Conservation (phyloP, 2,113 vertebrate genomes). For the Phylloscopus whistleri region DNA sequence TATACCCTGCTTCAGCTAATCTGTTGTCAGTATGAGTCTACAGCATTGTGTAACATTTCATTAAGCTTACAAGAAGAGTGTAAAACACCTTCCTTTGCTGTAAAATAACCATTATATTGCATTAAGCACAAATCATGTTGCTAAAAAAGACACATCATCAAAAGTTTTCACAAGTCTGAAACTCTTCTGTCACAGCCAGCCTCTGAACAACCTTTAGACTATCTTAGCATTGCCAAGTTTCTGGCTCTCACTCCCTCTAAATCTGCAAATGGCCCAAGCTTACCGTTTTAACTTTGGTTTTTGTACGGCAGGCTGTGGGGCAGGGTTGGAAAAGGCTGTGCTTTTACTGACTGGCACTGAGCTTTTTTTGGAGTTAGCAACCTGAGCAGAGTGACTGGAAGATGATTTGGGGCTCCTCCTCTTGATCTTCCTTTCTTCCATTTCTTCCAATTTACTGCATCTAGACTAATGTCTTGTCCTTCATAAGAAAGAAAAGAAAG, state of each 20-base stretch:
- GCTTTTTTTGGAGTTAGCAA: slow-evolving; percentile 76
- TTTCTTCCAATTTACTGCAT: slow-evolving; percentile 55
- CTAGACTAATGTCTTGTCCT: slow-evolving; percentile 15
- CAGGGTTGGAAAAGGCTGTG: slow-evolving; percentile 76
- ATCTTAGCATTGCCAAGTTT: neutral
- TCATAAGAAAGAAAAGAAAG: neutral
- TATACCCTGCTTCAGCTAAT: neutral
- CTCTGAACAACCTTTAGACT: neutral
- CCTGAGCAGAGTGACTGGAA: slow-evolving; percentile 74
- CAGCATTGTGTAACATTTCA: neutral
- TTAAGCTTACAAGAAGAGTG: neutral
- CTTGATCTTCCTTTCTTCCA: slow-evolving; percentile 94
- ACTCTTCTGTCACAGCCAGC: neutral
- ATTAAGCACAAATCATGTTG: neutral
- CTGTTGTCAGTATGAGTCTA: neutral
- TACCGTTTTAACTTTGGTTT: slow-evolving; percentile 87
- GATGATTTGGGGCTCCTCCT: slow-evolving; percentile 87
- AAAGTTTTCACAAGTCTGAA: neutral
- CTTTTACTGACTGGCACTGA: slow-evolving; percentile 78
- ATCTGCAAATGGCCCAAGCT: neutral
- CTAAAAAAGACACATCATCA: neutral
- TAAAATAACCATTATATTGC: neutral
- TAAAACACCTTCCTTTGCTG: neutral
- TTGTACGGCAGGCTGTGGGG: slow-evolving; percentile 80
- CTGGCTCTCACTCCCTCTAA: neutral